phyloP scores from a whole-genome alignment of 2,888 invertebrate species.

The Eristalis pertinax region DNA sequence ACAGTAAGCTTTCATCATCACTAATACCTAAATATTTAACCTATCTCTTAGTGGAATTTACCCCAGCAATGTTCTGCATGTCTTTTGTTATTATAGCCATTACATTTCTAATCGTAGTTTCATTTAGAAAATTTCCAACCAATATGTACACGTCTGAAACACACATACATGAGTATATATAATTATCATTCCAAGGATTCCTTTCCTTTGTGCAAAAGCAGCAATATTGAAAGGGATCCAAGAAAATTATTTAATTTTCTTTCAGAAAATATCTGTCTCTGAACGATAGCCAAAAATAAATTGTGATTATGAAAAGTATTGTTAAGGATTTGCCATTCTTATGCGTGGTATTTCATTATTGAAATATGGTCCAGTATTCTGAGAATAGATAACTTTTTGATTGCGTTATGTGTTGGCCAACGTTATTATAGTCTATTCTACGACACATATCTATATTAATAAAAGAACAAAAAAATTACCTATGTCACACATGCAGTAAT shows the following conservation, averaged over 20 bases:
- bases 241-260: conserved; percentile 43
- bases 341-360: conserved; percentile 16
- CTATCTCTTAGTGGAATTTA: conserved; percentile 27
- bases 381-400: too few relatives aligned
- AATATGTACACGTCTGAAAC: too few relatives aligned
- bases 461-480: too few relatives aligned
- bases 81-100: conserved; percentile 33
- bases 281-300: conserved; percentile 10
- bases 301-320: conserved; percentile 27
- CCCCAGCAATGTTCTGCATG: conserved; percentile 16
- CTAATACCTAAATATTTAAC: conserved; percentile 21
- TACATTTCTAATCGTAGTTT: conserved; percentile 37
- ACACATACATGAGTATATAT: neutral
- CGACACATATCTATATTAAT: too few relatives aligned
- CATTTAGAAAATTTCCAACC: neutral
- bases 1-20: conserved; percentile 37
- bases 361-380: neutral
- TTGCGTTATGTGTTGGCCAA: too few relatives aligned
- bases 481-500: too few relatives aligned
- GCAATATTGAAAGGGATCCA: conserved; percentile 18
- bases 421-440: too few relatives aligned
- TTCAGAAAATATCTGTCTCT: conserved; percentile 20
- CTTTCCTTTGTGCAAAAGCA: conserved; percentile 16
- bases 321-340: neutral
- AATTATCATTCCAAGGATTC: conserved; percentile 15